Percentiles rank a stretch among this genome's conserved stretches.
phyloP scores from a whole-genome alignment of 2,888 invertebrate species.

The Tubulanus polymorphus region DNA sequence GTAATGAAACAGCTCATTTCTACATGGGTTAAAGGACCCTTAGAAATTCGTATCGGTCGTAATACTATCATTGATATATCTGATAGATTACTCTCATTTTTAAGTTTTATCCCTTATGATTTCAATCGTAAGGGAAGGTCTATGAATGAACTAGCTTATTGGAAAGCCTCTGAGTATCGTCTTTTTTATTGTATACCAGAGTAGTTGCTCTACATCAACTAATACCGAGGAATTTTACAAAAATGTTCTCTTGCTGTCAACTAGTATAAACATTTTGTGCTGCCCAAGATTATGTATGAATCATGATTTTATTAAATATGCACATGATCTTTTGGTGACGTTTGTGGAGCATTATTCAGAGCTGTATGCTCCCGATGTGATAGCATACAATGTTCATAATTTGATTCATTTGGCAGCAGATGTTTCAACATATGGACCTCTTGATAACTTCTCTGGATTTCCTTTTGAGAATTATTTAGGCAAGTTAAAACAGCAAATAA shows the following conservation, averaged over 20 bases:
- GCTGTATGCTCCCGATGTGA: slow-evolving; percentile 15
- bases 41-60: slow-evolving; percentile 9
- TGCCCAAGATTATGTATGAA: slow-evolving; percentile 1
- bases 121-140: slow-evolving; percentile 32
- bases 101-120: slow-evolving; percentile 22
- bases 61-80: slow-evolving; percentile 12
- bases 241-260: slow-evolving; percentile 16
- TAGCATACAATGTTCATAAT: slow-evolving; percentile 23
- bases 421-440: slow-evolving; percentile 14
- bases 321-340: slow-evolving; percentile 11
- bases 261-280: slow-evolving; percentile 14
- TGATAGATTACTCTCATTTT: slow-evolving; percentile 5
- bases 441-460: slow-evolving; percentile 18
- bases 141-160: slow-evolving; percentile 27
- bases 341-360: slow-evolving; percentile 13
- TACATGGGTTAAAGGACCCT: slow-evolving; percentile 26
- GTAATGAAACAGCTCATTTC: slow-evolving; percentile 32
- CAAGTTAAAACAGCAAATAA: slow-evolving; percentile 15
- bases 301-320: slow-evolving; percentile 16
- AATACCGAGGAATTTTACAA: slow-evolving; percentile 12
- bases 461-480: slow-evolving; percentile 20
- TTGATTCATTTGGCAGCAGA: slow-evolving; percentile 17
- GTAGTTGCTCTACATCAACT: slow-evolving; percentile 5
- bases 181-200: too few relatives aligned
- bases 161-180: slow-evolving; percentile 39